phyloP scores from a whole-genome alignment of 2,797 vertebrate species.

The Arctocebus calabarensis region DNA sequence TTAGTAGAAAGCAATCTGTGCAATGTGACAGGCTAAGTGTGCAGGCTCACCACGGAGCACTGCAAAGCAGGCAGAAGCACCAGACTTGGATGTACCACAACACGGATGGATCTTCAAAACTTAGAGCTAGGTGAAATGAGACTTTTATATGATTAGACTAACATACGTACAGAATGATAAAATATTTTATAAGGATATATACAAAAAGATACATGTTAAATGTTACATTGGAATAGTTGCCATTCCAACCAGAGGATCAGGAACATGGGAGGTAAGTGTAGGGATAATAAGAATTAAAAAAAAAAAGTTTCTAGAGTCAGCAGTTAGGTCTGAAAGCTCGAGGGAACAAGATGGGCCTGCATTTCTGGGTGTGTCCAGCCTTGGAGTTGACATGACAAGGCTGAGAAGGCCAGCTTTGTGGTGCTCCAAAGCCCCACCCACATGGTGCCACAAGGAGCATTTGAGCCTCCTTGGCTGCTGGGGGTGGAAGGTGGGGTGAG shows the following conservation, averaged over 20 bases:
- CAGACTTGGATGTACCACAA: background rate
- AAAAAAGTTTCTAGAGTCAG: background rate
- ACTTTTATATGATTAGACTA: background rate
- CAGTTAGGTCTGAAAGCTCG: background rate
- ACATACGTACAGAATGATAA: background rate
- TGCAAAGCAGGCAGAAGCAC: background rate
- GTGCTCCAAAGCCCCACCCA: background rate
- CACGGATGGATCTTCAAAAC: background rate
- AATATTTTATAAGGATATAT: background rate
- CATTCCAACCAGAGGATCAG: background rate
- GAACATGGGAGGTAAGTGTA: background rate
- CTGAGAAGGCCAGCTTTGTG: background rate
- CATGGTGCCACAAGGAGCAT: background rate
- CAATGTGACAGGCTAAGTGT: background rate
- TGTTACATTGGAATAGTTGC: background rate
- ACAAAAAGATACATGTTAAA: background rate
- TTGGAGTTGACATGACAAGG: background rate
- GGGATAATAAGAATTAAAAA: background rate
- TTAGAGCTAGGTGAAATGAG: background rate
- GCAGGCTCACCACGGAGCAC: fast-evolving
- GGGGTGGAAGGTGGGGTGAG: no score
- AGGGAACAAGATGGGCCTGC: background rate
- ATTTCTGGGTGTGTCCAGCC: background rate
- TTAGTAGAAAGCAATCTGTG: background rate
- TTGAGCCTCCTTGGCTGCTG: background rate